Conservation (phyloP, 30 jellyfish, hydroid and myxozoan species). For the Catostylus mosaicus region DNA sequence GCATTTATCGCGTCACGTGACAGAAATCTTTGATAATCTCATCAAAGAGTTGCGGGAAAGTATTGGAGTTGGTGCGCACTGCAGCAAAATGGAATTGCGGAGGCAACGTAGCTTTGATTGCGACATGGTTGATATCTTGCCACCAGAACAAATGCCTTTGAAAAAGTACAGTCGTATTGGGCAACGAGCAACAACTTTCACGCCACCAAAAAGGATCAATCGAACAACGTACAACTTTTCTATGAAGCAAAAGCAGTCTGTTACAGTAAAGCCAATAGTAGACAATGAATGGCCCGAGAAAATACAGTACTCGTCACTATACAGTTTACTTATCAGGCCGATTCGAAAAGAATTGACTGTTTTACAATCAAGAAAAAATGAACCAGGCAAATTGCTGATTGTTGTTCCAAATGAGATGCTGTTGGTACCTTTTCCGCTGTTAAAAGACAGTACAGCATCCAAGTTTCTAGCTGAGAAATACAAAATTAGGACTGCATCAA, state of each 20-base stretch:
- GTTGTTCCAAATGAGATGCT: conserved; percentile 85
- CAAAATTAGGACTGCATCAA: conserved; percentile 51
- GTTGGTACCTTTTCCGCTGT: conserved; percentile 87
- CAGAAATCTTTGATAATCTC: conserved; percentile 51
- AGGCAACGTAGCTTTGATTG: conserved; percentile 75
- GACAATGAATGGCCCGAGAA: conserved; percentile 75
- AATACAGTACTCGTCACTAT: conserved; percentile 64
- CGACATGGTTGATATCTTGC: conserved; percentile 83
- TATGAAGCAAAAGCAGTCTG: conserved; percentile 50
- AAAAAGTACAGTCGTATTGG: conserved; percentile 82
- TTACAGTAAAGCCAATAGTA: conserved; percentile 33
- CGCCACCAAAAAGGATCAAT: conserved; percentile 45
- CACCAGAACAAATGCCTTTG: conserved; percentile 63
- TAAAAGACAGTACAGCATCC: conserved; percentile 52
- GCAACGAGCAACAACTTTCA: conserved; percentile 61
- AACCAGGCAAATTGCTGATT: conserved; percentile 53
- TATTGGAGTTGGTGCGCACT: conserved; percentile 75
- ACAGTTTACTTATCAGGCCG: conserved; percentile 78
- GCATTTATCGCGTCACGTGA: conserved; percentile 34
- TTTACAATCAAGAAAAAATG: conserved; percentile 44
- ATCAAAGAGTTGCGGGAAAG: conserved; percentile 80
- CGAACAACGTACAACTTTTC: conserved; percentile 68
- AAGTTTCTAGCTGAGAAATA: conserved; percentile 63
- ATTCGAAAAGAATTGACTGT: conserved; percentile 67
- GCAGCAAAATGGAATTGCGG: conserved; percentile 69